Evolutionary conservation across 2,113 vertebrate genomes (phyloP).

Genomic region (Verasper variegatus): DNA sequence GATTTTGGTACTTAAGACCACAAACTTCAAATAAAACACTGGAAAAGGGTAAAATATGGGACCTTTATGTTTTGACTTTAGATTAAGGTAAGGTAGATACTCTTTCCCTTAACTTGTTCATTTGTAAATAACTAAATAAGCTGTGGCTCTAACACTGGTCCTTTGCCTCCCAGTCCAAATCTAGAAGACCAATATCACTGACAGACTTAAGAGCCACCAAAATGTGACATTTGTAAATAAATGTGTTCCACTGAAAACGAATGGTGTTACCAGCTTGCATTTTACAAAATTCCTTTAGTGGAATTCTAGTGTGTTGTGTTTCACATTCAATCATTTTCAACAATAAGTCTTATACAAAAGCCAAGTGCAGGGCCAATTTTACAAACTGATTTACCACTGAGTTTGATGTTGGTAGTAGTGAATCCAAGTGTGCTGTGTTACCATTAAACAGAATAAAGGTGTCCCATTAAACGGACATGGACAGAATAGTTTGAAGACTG

Average conservation of each 20-base stretch:
- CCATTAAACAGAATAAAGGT: neutral
- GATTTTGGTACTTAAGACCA: too few species aligned
- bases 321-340: neutral
- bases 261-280: neutral
- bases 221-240: neutral
- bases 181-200: neutral
- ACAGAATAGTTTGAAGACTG: neutral
- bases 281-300: neutral
- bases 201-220: neutral
- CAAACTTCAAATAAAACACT: neutral
- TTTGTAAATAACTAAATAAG: too few species aligned
- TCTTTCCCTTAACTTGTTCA: too few species aligned
- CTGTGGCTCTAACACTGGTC: neutral
- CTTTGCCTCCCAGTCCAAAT: neutral
- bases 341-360: neutral
- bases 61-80: too few species aligned
- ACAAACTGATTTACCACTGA: neutral
- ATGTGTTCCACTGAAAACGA: neutral
- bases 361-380: neutral
- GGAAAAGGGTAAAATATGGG: too few species aligned
- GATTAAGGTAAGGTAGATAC: too few species aligned
- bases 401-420: neutral
- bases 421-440: neutral
- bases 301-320: neutral
- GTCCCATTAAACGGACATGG: neutral